These are phyloP conservation scores for Pachydiplax longipennis DNA, from an alignment of 2,888 invertebrate species.

Conservation along the genomic window DNA sequence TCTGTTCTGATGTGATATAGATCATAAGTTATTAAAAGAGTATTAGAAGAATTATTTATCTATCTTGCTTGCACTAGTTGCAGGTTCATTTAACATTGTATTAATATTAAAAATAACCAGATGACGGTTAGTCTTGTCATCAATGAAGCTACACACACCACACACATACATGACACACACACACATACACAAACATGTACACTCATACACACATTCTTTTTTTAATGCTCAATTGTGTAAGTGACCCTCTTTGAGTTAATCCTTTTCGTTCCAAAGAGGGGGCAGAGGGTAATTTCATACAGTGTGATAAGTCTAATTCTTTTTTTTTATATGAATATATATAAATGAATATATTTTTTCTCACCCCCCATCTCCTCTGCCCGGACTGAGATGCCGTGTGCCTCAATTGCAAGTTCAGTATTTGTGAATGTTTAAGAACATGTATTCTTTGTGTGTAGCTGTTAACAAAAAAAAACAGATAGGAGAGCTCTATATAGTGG, in stretches of 20 bases:
- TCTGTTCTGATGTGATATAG: slow-evolving; percentile 52
- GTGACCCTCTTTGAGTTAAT: slow-evolving; percentile 44
- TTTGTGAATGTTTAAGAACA: slow-evolving; percentile 51
- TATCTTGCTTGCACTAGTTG: slow-evolving; percentile 46
- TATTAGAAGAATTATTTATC: slow-evolving; percentile 46
- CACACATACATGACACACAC: background rate
- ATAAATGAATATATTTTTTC: slow-evolving; percentile 50
- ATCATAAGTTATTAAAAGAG: slow-evolving; percentile 51
- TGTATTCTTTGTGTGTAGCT: slow-evolving; percentile 52
- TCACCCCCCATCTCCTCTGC: slow-evolving; percentile 51
- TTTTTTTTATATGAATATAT: slow-evolving; percentile 47
- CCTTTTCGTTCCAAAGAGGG: slow-evolving; percentile 46
- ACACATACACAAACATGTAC: background rate
- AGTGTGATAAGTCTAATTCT: slow-evolving; percentile 47
- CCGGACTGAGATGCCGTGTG: slow-evolving; percentile 51
- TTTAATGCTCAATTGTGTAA: slow-evolving; percentile 46
- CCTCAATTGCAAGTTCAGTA: slow-evolving; percentile 52
- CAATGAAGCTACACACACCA: slow-evolving; percentile 3
- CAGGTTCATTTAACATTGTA: slow-evolving; percentile 46
- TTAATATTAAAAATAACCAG: slow-evolving; percentile 39
- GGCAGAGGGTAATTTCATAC: slow-evolving; percentile 48
- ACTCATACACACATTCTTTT: slow-evolving; percentile 4
- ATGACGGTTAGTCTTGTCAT: slow-evolving; percentile 42
- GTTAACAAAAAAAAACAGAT: slow-evolving; percentile 46
- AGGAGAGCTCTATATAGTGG: slow-evolving; percentile 48